These are phyloP conservation scores for Galagoides demidoff DNA, from an alignment of 2,797 vertebrate species.

Conservation along the genomic window DNA sequence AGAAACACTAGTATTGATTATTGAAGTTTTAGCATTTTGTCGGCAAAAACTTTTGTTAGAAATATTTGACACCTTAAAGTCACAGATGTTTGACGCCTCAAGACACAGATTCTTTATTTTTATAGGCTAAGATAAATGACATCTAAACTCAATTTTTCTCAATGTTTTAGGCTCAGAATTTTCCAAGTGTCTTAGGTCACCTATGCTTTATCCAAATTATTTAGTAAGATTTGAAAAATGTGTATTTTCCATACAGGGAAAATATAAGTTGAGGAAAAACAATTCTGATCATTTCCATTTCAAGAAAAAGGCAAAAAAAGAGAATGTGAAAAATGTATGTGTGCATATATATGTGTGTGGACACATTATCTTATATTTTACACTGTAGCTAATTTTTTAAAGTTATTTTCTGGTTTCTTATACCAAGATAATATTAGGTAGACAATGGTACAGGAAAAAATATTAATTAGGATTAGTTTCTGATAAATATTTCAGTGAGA, in stretches of 20 bases:
- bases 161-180: neutral
- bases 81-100: neutral
- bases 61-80: neutral
- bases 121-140: slow-evolving; percentile 5
- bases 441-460: neutral
- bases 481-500: slow-evolving; percentile 42
- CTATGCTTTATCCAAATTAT: neutral
- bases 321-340: neutral
- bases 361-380: neutral
- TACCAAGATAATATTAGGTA: slow-evolving; percentile 16
- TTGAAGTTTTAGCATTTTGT: neutral
- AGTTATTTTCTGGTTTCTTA: neutral
- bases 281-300: neutral
- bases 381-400: neutral
- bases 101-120: neutral
- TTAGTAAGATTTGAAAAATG: slow-evolving; percentile 11
- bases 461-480: neutral
- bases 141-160: neutral
- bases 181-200: neutral
- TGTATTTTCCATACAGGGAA: neutral
- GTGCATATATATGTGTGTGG: neutral
- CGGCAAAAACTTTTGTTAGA: neutral
- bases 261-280: slow-evolving; percentile 12
- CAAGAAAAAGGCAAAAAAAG: neutral
- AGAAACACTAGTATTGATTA: neutral